Base-by-base conservation (phyloP, 37 sponge, comb jelly and placozoan species). In the Beroe ovata region DNA sequence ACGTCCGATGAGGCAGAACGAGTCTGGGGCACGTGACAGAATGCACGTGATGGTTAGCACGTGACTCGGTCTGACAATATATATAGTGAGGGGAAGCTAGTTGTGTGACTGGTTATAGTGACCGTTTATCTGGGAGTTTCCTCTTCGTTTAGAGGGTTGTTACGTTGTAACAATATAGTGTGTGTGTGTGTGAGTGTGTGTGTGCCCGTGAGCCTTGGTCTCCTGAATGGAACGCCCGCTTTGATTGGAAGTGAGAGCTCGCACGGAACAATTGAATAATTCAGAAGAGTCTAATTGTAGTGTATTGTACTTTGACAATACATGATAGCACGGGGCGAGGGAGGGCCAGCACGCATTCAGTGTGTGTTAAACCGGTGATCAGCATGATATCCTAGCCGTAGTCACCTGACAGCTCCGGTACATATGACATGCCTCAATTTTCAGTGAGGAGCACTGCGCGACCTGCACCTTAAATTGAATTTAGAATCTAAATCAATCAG, bases 261-360 rank as follows among this genome's bases (percentile, higher is more conserved):
- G 19, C 69, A 66, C 34, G 69, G 69, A 66, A 66, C 69, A 66
- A 66, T 66, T 66, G 69, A 25, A 66, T 66, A 34, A 66, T 66
- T 66, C 69, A 66, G 33, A 30, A 66, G 69, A 66, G 69, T 47
- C 69, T 66, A 66, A 66, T 66, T 66, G 69, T 66, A 66, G 69
- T 29, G 30, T 30, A 66, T 66, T 66, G 69, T 66, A 47, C 54
- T 47, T 47, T 47, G 54, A 47, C 54, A 47, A 47, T 47, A 11
- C n/a, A n/a, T n/a, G n/a, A n/a, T n/a, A n/a, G n/a, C n/a, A n/a
- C n/a, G n/a, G n/a, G n/a, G n/a, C n/a, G n/a, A n/a, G n/a, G n/a
- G n/a, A n/a, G n/a, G n/a, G n/a, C n/a, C n/a, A n/a, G n/a, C n/a
- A n/a, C n/a, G n/a, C n/a, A n/a, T n/a, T n/a, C n/a, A n/a, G n/a